These are phyloP conservation scores for Periophthalmus modestus DNA, from an alignment of 2,113 vertebrate species.

Conservation along the genomic window DNA sequence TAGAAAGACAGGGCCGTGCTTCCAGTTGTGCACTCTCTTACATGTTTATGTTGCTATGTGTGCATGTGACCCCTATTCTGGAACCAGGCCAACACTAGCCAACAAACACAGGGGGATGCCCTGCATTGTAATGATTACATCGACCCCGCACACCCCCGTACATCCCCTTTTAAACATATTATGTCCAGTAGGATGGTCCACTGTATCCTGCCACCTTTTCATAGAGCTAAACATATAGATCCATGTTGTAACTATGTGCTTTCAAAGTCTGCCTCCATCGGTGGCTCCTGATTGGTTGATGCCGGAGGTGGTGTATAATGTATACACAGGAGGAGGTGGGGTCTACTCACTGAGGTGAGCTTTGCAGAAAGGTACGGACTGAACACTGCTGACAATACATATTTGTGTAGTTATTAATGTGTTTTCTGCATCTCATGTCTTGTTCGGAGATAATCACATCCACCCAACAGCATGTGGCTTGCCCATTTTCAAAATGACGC, in stretches of 20 bases:
- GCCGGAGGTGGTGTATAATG: conserved; percentile 64
- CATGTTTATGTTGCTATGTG: conserved; percentile 19
- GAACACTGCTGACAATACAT: conserved; percentile 61
- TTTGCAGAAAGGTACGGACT: conserved; percentile 45
- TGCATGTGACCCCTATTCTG: conserved; percentile 31
- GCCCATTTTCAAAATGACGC: conserved; percentile 28
- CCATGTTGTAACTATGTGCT: conserved; percentile 73
- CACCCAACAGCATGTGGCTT: conserved; percentile 13
- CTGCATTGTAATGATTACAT: conserved; percentile 61
- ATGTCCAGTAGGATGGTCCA: not conserved
- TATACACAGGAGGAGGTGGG: conserved; percentile 64
- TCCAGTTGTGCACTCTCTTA: conserved; percentile 17
- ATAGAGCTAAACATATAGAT: conserved; percentile 57
- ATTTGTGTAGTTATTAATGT: conserved; percentile 31
- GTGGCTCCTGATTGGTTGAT: conserved; percentile 67
- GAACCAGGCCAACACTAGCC: conserved; percentile 42
- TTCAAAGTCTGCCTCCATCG: conserved; percentile 70
- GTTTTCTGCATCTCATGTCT: conserved; percentile 1
- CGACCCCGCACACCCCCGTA: conserved; percentile 36
- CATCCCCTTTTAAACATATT: not conserved
- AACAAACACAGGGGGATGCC: conserved; percentile 59
- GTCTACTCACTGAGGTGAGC: conserved; percentile 37
- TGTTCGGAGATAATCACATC: not conserved
- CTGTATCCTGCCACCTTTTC: conserved; percentile 31
- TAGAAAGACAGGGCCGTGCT: conserved; percentile 25